phyloP scores from a whole-genome alignment of 64 coral and sea anemone genomes.

The Platygyra sinensis region DNA sequence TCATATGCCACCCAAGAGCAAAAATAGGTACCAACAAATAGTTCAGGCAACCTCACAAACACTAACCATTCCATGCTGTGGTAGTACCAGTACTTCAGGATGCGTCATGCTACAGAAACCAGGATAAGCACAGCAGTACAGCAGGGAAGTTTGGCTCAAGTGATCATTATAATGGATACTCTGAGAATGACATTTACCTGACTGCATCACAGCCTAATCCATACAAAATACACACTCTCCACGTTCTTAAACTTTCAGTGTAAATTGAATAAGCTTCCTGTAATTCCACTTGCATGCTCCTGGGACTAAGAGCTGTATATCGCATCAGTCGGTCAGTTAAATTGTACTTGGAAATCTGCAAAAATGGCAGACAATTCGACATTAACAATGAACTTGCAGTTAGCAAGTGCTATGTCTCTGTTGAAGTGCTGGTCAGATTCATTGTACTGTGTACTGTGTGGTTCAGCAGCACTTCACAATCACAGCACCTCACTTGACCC shows the following conservation, averaged over 20 bases:
- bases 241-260: constrained; percentile 83
- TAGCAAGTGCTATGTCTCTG: too few species aligned
- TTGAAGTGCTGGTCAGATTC: too few species aligned
- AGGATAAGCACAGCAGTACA: too few species aligned
- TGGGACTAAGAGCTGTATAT: constrained; percentile 69
- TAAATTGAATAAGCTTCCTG: constrained; percentile 44
- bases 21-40: background rate
- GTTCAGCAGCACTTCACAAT: too few species aligned
- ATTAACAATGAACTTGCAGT: too few species aligned
- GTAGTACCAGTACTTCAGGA: too few species aligned
- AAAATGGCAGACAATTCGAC: background rate
- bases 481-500: too few species aligned
- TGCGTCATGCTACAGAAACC: too few species aligned
- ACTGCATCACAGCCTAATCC: constrained; percentile 87
- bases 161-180: background rate
- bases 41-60: background rate
- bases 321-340: constrained; percentile 69
- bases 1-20: too few species aligned
- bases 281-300: constrained; percentile 49
- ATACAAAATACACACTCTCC: constrained; percentile 88
- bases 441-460: too few species aligned
- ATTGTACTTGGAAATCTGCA: constrained; percentile 81
- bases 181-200: constrained; percentile 43
- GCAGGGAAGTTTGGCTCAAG: too few species aligned
- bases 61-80: too few species aligned